Conservation (phyloP, 2,113 vertebrate species). For the Genyomyrus donnyi region DNA sequence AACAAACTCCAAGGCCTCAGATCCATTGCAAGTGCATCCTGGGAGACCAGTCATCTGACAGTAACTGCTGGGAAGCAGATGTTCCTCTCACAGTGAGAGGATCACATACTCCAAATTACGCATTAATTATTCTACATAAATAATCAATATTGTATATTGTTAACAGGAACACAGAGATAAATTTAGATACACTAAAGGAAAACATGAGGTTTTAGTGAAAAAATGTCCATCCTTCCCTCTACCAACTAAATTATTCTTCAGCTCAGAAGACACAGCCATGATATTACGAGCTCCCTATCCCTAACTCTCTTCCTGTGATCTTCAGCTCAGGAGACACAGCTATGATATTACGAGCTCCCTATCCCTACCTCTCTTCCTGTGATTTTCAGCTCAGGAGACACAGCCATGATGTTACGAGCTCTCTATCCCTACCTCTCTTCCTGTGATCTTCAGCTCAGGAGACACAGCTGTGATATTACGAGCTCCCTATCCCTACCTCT, state of each 20-base stretch:
- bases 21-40: not conserved
- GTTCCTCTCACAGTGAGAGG: not conserved
- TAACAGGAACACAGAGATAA: not conserved
- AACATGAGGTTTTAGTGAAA: not conserved
- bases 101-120: not conserved
- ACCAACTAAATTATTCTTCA: not conserved
- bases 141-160: not conserved
- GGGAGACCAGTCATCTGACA: not conserved
- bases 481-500: not conserved
- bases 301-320: not conserved
- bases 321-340: not conserved
- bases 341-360: not conserved
- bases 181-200: not conserved
- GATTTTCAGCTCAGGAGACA: not conserved
- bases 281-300: not conserved
- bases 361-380: no score
- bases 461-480: not conserved
- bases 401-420: not conserved
- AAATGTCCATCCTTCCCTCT: not conserved
- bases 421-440: no score
- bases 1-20: not conserved
- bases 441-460: not conserved
- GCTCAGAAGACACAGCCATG: not conserved
- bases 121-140: not conserved
- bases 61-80: not conserved